phyloP scores from a whole-genome alignment of 1,140 invertebrate genomes.

The Formica exsecta region DNA sequence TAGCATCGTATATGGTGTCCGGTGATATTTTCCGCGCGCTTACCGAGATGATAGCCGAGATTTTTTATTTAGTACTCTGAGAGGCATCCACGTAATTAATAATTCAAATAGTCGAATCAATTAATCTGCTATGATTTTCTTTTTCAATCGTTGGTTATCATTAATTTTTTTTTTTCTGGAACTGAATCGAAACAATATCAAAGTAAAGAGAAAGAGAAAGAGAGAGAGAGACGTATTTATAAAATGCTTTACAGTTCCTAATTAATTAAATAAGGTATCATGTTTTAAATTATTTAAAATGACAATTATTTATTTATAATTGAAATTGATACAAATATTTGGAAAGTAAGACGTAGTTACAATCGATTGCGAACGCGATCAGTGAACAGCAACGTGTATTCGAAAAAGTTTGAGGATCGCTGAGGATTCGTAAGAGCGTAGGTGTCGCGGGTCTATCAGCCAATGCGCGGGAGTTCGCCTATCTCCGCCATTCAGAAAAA shows the following conservation, averaged over 20 bases:
- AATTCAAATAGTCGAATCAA: neutral
- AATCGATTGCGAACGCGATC: neutral
- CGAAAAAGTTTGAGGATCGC: conserved; percentile 78
- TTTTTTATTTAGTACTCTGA: conserved; percentile 47
- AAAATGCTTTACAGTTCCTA: neutral
- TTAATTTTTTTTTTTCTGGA: neutral
- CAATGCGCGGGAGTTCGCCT: conserved; percentile 81
- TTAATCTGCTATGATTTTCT: neutral
- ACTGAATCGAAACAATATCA: neutral
- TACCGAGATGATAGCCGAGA: conserved; percentile 40
- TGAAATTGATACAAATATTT: neutral
- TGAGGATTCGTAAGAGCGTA: conserved; percentile 74
- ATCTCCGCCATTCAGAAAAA: conserved; percentile 79
- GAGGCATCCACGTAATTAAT: conserved; percentile 38
- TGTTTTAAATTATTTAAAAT: neutral
- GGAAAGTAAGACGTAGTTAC: neutral
- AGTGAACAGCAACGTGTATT: neutral
- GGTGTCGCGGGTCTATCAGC: conserved; percentile 83
- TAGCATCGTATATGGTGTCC: conserved; percentile 52
- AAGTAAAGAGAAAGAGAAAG: neutral
- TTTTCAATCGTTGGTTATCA: neutral
- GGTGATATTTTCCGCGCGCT: conserved; percentile 47
- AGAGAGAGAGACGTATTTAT: neutral
- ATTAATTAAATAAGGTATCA: neutral
- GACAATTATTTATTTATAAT: neutral